Evolutionary conservation across 1,140 invertebrate genomes (phyloP).

Genomic region (Sycophaga agraensis): DNA sequence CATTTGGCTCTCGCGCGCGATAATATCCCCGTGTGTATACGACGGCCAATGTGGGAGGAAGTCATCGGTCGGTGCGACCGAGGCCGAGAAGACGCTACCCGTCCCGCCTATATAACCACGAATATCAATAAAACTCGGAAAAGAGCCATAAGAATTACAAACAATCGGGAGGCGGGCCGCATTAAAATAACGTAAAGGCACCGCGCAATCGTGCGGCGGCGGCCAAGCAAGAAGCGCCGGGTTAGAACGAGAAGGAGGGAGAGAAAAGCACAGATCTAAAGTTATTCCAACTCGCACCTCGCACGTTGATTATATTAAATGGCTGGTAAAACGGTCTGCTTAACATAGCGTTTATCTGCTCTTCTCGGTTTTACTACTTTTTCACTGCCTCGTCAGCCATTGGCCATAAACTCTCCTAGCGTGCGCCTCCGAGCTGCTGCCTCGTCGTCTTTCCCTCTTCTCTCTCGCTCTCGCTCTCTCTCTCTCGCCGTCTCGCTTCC

Average conservation of each 20-base stretch:
- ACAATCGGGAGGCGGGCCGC: neutral
- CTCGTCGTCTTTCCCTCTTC: neutral
- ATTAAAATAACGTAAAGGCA: conserved; percentile 4
- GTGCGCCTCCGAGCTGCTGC: conserved; percentile 23
- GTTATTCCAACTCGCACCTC: conserved; percentile 36
- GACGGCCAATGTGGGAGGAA: too few relatives aligned
- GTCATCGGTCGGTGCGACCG: too few relatives aligned
- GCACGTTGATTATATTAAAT: conserved; percentile 58
- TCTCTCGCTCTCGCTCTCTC: conserved; percentile 19
- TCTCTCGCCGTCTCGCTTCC: conserved; percentile 10
- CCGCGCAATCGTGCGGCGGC: too few relatives aligned
- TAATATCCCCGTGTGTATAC: too few relatives aligned
- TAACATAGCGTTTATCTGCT: conserved; percentile 59
- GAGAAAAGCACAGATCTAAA: conserved; percentile 33
- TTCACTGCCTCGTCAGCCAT: conserved; percentile 59
- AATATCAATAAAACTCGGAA: neutral
- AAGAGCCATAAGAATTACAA: conserved; percentile 5
- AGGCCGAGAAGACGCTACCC: neutral
- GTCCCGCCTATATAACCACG: too few relatives aligned
- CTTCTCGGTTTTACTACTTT: conserved; percentile 58
- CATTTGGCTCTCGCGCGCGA: too few relatives aligned
- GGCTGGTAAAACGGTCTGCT: conserved; percentile 57
- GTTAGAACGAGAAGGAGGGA: conserved; percentile 2
- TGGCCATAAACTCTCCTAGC: conserved; percentile 53
- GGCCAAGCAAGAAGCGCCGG: neutral